Percentiles rank a stretch among this genome's conserved stretches.
Conservation (phyloP, 2,113 vertebrate species). For the Pogona vitticeps region DNA sequence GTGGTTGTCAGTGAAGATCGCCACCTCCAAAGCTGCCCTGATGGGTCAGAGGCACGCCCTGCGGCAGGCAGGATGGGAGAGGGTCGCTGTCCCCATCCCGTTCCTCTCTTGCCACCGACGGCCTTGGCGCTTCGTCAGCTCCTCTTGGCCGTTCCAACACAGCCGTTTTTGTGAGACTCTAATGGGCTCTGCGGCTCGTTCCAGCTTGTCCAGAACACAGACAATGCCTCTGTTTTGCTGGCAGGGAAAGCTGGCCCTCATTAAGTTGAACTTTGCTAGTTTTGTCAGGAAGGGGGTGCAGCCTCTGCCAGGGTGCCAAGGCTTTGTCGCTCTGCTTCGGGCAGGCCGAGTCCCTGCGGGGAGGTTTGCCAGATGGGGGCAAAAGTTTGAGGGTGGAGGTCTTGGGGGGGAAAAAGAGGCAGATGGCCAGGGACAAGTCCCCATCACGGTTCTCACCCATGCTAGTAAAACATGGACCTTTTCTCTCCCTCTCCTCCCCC, state of each 20-base stretch:
- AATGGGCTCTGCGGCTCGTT: not conserved
- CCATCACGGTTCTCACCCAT: no score
- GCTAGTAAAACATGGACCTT: no score
- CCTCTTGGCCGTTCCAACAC: not conserved
- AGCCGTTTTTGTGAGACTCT: rapidly evolving
- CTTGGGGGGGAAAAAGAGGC: no score
- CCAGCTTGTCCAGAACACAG: not conserved
- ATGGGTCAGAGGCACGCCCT: no score
- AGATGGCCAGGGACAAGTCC: no score
- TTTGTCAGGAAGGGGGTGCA: not conserved
- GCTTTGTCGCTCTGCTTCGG: not conserved
- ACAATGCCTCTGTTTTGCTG: not conserved
- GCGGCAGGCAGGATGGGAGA: no score
- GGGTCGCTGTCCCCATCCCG: no score
- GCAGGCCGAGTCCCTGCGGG: rapidly evolving
- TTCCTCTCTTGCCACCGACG: not conserved
- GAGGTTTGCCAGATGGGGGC: rapidly evolving
- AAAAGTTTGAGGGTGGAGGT: no score
- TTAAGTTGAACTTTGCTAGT: not conserved
- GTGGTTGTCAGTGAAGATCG: not conserved
- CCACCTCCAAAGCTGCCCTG: no score
- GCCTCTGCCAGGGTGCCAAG: not conserved
- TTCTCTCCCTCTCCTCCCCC: no score
- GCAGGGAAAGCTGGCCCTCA: rapidly evolving
- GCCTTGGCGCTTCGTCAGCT: not conserved